These are phyloP conservation scores for Pteruthius melanotis DNA, from an alignment of 2,113 vertebrate genomes.

Conservation along the genomic window DNA sequence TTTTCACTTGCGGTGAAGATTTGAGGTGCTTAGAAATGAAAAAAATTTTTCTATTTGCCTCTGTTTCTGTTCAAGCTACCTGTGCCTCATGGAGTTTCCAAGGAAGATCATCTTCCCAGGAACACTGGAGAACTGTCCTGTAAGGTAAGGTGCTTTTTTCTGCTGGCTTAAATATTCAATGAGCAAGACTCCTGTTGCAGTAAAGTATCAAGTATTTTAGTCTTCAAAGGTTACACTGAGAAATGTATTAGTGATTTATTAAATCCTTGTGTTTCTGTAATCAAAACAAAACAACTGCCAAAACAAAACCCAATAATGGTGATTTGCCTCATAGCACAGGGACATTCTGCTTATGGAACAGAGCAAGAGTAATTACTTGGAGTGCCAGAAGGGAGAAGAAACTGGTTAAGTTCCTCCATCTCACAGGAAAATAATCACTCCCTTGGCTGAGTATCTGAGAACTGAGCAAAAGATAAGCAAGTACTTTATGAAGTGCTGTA, in stretches of 20 bases:
- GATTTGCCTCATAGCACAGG: conserved; percentile 72
- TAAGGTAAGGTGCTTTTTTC: conserved; percentile 76
- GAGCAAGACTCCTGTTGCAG: not conserved
- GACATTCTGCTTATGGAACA: conserved; percentile 77
- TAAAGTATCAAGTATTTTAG: conserved; percentile 34
- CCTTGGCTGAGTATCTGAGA: conserved; percentile 58
- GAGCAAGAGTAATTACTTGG: conserved; percentile 70
- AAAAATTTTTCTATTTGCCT: not conserved
- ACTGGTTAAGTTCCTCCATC: conserved; percentile 72
- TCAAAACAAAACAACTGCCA: not conserved
- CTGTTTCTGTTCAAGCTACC: conserved; percentile 76
- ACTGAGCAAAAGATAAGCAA: conserved; percentile 51
- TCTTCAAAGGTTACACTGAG: conserved; percentile 53
- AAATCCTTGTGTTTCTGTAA: conserved; percentile 61
- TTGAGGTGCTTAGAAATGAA: not conserved
- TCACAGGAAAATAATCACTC: conserved; percentile 80
- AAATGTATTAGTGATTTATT: conserved; percentile 63
- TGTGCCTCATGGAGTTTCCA: conserved; percentile 81
- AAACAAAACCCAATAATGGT: not conserved
- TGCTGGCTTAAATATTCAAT: not conserved
- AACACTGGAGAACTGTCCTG: conserved; percentile 76
- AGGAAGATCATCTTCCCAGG: conserved; percentile 73
- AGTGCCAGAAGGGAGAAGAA: conserved; percentile 78
- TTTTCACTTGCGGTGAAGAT: not conserved
- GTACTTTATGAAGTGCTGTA: not conserved